Evolutionary conservation across 2,888 invertebrate genomes (phyloP).

Genomic region (Habroteleia sp.): DNA sequence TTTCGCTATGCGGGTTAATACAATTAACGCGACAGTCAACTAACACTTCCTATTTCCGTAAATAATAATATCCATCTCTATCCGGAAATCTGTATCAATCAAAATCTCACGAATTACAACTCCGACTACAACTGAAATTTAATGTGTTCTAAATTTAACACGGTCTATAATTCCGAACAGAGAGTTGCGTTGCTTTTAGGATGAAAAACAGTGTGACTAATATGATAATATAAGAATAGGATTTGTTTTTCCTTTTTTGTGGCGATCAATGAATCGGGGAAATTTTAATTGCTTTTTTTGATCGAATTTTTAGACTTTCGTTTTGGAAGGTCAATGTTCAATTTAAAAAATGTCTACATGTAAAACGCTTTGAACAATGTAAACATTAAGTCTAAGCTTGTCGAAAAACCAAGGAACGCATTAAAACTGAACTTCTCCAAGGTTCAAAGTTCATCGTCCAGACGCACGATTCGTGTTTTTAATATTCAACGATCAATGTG

Average conservation of each 20-base stretch:
- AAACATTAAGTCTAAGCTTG: too few relatives aligned
- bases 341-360: too few relatives aligned
- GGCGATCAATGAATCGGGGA: conserved; percentile 4
- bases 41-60: conserved; percentile 57
- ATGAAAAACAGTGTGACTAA: conserved; percentile 31
- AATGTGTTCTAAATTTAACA: conserved; percentile 31
- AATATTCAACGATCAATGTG: too few relatives aligned
- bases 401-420: too few relatives aligned
- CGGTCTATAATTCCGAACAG: conserved; percentile 37
- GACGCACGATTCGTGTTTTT: too few relatives aligned
- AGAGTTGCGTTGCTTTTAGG: conserved; percentile 6
- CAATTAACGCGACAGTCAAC: conserved; percentile 43
- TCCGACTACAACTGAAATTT: conserved; percentile 4
- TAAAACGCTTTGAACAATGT: too few relatives aligned
- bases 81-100: conserved; percentile 36
- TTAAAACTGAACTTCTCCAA: too few relatives aligned
- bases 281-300: too few relatives aligned
- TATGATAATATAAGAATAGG: conserved; percentile 3
- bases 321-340: too few relatives aligned
- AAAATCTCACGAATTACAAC: not conserved
- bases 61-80: conserved; percentile 30
- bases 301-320: conserved; percentile 3
- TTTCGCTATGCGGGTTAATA: conserved; percentile 50
- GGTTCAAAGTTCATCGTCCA: too few relatives aligned
- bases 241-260: conserved; percentile 6